Evolutionary conservation across 2,888 invertebrate genomes (phyloP).

Genomic region (Netelia virgata): DNA sequence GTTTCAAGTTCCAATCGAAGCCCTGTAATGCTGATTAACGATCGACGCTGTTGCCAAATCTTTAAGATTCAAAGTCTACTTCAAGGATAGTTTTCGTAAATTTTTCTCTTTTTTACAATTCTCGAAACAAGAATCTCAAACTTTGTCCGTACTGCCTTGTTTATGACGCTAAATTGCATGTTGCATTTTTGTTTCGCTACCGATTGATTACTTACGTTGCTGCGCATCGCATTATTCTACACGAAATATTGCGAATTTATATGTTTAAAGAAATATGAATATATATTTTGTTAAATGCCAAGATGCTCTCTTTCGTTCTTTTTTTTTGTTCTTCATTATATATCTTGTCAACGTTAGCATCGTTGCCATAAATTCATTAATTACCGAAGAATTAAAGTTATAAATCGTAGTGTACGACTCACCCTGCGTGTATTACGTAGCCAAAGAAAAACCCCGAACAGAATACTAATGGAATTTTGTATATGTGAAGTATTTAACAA

Average conservation of each 20-base stretch:
- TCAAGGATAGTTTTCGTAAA: conserved; percentile 18
- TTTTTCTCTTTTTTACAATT: conserved; percentile 17
- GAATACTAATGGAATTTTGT: not conserved
- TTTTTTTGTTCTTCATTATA: conserved; percentile 39
- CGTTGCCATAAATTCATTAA: conserved; percentile 69
- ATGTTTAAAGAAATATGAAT: conserved; percentile 42
- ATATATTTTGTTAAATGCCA: conserved; percentile 21
- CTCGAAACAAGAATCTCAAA: conserved; percentile 30
- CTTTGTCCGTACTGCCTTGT: conserved; percentile 45
- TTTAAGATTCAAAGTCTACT: not conserved
- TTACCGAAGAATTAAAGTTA: conserved; percentile 54
- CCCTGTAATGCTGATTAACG: not conserved
- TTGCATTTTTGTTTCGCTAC: conserved; percentile 43
- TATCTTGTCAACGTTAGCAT: conserved; percentile 67
- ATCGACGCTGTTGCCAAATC: not conserved
- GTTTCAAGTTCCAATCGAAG: not conserved
- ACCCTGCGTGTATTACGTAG: conserved; percentile 18
- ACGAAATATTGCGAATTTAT: conserved; percentile 44
- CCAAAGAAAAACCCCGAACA: conserved; percentile 37
- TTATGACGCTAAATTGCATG: conserved; percentile 61
- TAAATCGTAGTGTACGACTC: conserved; percentile 54
- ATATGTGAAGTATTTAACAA: not conserved
- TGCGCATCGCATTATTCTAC: conserved; percentile 43
- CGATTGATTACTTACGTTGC: conserved; percentile 55
- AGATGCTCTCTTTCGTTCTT: conserved; percentile 5